Evolutionary conservation across 2,113 vertebrate genomes (phyloP).

Genomic region (Paracyprichromis sp.): DNA sequence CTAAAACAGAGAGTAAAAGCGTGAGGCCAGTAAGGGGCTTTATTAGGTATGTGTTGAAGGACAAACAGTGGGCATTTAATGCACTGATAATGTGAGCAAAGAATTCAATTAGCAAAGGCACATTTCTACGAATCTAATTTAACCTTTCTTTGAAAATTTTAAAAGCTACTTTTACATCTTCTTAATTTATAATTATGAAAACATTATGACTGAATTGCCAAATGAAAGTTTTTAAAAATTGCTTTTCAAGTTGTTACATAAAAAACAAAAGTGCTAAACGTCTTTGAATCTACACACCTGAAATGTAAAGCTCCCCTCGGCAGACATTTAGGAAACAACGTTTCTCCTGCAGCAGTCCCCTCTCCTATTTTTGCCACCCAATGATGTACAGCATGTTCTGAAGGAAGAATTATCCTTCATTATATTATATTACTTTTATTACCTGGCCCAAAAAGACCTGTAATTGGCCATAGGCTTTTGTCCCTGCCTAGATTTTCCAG

Average conservation of each 20-base stretch:
- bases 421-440: background rate
- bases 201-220: background rate
- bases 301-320: background rate
- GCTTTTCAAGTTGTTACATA: background rate
- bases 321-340: background rate
- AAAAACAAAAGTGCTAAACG: background rate
- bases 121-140: background rate
- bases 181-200: background rate
- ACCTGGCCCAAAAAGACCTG: background rate
- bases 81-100: slow-evolving; percentile 38
- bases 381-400: background rate
- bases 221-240: background rate
- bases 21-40: background rate
- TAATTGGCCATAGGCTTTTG: background rate
- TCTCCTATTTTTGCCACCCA: background rate
- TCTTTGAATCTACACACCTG: background rate
- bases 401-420: background rate
- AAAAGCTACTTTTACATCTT: background rate
- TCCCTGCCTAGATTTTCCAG: background rate
- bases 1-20: background rate
- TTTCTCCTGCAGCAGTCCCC: background rate
- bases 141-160: background rate
- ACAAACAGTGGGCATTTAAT: background rate
- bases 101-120: background rate
- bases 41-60: background rate